Percentiles rank a stretch among this genome's conserved stretches.
Evolutionary conservation across 2,797 vertebrate species (phyloP).

Genomic region (Threskiornis aethiopicus): DNA sequence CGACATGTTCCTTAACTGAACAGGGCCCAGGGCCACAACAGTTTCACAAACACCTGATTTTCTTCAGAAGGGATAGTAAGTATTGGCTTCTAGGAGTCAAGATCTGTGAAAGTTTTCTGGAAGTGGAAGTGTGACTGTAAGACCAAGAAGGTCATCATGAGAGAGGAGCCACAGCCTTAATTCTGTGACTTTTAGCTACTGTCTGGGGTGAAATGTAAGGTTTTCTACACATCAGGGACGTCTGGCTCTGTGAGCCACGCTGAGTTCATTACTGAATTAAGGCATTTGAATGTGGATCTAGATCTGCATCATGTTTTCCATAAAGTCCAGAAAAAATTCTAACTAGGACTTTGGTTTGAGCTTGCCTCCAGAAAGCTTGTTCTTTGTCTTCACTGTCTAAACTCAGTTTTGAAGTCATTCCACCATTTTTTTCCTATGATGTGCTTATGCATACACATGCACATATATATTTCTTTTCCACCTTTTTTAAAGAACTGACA

Average conservation of each 20-base stretch:
- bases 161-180: not conserved
- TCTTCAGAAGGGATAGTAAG: not conserved
- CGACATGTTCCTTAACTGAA: not conserved
- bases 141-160: not conserved
- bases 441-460: not conserved
- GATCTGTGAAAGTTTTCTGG: not conserved
- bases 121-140: not conserved
- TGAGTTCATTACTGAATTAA: not conserved
- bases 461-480: not conserved
- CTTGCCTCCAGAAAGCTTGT: not conserved
- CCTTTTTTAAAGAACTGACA: not conserved
- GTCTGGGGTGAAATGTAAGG: not conserved
- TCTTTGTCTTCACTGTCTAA: not conserved
- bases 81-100: not conserved
- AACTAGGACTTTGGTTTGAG: not conserved
- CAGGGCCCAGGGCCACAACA: not conserved
- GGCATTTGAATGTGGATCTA: not conserved
- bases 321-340: not conserved
- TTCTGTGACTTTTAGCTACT: not conserved
- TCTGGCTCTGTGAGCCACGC: not conserved
- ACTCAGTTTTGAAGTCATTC: not conserved
- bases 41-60: not conserved
- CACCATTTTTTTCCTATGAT: not conserved
- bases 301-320: not conserved
- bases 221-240: not conserved